Conservation (phyloP, 2,113 vertebrate genomes). For the Lepus europaeus region DNA sequence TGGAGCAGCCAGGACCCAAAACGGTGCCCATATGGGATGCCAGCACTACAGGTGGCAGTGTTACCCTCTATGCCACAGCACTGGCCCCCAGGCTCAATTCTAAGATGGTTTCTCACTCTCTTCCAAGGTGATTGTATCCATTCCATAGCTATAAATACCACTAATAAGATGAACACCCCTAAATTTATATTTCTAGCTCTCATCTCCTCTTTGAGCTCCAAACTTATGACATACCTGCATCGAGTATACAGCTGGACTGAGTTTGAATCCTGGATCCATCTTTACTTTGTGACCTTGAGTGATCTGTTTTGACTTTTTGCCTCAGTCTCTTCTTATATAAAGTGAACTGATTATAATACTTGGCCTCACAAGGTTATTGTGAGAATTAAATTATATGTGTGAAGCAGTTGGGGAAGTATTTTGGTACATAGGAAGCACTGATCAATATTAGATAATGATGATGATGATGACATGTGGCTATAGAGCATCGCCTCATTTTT, state of each 20-base stretch:
- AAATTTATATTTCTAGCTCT: neutral
- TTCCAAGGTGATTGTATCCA: conserved; percentile 39
- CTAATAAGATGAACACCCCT: neutral
- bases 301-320: neutral
- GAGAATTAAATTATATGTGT: conserved; percentile 16
- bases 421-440: neutral
- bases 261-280: conserved; percentile 26
- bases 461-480: neutral
- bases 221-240: neutral
- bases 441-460: neutral
- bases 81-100: neutral
- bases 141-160: neutral
- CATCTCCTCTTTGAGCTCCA: conserved; percentile 18
- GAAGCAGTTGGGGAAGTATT: conserved; percentile 11
- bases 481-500: too few species aligned
- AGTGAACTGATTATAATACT: neutral
- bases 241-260: neutral
- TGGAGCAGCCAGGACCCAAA: too few species aligned
- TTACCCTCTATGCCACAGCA: too few species aligned
- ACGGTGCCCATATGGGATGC: too few species aligned
- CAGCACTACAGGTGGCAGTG: too few species aligned
- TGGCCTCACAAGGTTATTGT: neutral
- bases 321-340: conserved; percentile 33
- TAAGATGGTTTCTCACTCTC: neutral
- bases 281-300: neutral